A percentile compares a stretch with the other conserved stretches of the same genome.
Conservation (phyloP, 2,888 invertebrate species). For the Venusia cambrica region DNA sequence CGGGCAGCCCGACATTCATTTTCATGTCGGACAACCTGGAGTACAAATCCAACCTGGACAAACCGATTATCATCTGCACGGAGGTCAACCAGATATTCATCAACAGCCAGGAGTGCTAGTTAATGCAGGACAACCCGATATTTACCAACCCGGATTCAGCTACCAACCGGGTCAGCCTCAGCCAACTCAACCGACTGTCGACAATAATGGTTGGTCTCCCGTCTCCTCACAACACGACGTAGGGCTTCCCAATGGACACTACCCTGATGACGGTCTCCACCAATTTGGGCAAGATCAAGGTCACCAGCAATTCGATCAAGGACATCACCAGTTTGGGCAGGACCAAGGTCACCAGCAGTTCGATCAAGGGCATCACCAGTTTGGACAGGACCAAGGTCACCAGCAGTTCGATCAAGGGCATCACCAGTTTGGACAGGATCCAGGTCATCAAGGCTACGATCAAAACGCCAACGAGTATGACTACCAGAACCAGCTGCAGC, state of each 20-base stretch:
- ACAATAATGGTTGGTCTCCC: slow-evolving; percentile 70
- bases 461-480: slow-evolving; percentile 59
- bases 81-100: slow-evolving; percentile 17
- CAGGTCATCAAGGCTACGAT: slow-evolving; percentile 64
- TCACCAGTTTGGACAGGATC: slow-evolving; percentile 57
- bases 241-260: slow-evolving; percentile 38
- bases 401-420: slow-evolving; percentile 57
- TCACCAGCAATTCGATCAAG: slow-evolving; percentile 55
- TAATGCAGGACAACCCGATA: background rate
- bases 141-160: no score
- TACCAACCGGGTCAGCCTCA: slow-evolving; percentile 35
- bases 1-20: slow-evolving; percentile 24
- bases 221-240: slow-evolving; percentile 54
- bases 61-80: slow-evolving; percentile 20
- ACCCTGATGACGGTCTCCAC: slow-evolving; percentile 44
- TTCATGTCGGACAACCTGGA: slow-evolving; percentile 19
- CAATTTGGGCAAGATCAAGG: slow-evolving; percentile 54
- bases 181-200: slow-evolving; percentile 44
- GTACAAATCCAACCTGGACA: slow-evolving; percentile 19
- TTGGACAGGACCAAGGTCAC: slow-evolving; percentile 57
- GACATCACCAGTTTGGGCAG: slow-evolving; percentile 53
- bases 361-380: slow-evolving; percentile 49
- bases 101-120: no score
- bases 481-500: slow-evolving; percentile 60
- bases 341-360: slow-evolving; percentile 63